Percentiles rank a stretch among this genome's conserved stretches.
These are phyloP conservation scores for Tauraco hartlaubi DNA, from an alignment of 2,797 vertebrate genomes.

Conservation along the genomic window DNA sequence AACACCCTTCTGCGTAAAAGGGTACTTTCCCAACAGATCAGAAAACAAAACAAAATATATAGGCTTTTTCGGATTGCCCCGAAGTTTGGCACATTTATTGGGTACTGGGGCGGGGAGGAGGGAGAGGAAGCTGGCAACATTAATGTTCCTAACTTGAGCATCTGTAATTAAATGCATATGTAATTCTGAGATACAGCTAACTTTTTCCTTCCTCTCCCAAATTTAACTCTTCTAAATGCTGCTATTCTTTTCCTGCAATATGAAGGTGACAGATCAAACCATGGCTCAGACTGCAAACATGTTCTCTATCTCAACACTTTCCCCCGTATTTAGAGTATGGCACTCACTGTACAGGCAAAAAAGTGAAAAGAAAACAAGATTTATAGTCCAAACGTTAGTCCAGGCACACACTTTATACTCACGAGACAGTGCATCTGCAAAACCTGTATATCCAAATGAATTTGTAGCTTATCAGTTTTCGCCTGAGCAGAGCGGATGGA, in stretches of 20 bases:
- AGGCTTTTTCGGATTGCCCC: not conserved
- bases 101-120: not conserved
- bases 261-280: not conserved
- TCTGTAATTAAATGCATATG: not conserved
- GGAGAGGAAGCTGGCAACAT: not conserved
- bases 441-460: not conserved
- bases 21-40: not conserved
- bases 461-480: not conserved
- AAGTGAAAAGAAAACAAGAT: not conserved
- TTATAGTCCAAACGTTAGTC: not conserved
- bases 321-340: not conserved
- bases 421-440: not conserved
- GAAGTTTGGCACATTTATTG: not conserved
- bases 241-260: not conserved
- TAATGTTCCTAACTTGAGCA: not conserved
- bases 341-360: not conserved
- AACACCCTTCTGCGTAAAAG: not conserved
- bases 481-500: not conserved
- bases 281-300: not conserved
- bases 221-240: not conserved
- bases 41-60: not conserved
- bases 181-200: not conserved
- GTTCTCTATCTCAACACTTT: not conserved
- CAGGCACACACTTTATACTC: not conserved
- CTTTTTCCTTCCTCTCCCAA: not conserved